phyloP scores from a whole-genome alignment of 2,797 vertebrate species.

The Micrastur ruficollis region DNA sequence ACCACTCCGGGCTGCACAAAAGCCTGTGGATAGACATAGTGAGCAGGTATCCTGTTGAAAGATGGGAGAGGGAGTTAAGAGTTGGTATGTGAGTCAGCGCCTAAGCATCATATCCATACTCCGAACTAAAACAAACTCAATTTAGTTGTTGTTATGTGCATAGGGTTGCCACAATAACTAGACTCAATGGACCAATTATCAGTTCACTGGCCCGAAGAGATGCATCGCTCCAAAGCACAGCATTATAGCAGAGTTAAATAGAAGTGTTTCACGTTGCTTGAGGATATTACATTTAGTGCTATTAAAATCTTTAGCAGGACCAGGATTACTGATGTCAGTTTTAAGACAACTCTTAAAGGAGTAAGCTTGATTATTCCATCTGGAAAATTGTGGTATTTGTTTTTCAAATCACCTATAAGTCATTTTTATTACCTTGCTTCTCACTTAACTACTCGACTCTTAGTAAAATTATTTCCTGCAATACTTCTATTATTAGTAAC shows the following conservation, averaged over 20 bases:
- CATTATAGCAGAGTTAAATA: neutral
- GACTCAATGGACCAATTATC: neutral
- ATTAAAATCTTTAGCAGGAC: neutral
- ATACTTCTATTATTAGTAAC: slow-evolving; percentile 20
- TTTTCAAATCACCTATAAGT: neutral
- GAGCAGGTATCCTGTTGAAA: slow-evolving; percentile 93
- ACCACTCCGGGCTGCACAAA: slow-evolving; percentile 97
- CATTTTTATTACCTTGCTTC: neutral
- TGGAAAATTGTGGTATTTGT: neutral
- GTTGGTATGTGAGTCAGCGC: neutral
- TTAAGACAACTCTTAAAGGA: neutral
- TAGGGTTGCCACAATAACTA: slow-evolving; percentile 96
- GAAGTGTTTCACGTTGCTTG: neutral
- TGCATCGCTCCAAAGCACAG: neutral
- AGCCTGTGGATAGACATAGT: slow-evolving; percentile 98
- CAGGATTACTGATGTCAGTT: neutral
- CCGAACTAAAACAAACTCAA: slow-evolving; percentile 79
- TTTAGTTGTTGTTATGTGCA: slow-evolving; percentile 89
- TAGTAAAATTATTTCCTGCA: slow-evolving; percentile 49
- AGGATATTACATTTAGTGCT: neutral
- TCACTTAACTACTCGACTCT: neutral
- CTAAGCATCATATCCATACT: neutral
- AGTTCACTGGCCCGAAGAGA: slow-evolving; percentile 8
- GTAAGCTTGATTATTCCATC: neutral
- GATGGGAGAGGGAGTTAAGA: slow-evolving; percentile 73